Conservation (phyloP, 2,797 vertebrate species). For the Nasua narica region DNA sequence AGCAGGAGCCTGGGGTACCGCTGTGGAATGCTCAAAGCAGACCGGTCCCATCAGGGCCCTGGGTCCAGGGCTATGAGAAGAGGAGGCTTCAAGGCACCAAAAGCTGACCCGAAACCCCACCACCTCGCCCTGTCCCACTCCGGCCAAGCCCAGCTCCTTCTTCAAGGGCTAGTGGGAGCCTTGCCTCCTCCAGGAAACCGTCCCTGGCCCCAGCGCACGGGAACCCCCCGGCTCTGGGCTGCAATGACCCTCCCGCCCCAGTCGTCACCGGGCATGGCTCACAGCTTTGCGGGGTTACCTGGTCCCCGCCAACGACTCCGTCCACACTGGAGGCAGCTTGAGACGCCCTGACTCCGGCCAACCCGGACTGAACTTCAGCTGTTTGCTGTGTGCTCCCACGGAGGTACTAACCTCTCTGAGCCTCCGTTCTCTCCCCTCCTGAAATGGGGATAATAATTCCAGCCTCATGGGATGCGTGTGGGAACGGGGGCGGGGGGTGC, state of each 20-base stretch:
- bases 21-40: rapidly evolving
- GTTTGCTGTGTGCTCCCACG: neutral
- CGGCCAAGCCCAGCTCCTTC: neutral
- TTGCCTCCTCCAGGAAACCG: neutral
- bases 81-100: too few relatives aligned
- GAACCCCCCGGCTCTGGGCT: neutral
- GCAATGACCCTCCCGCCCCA: rapidly evolving
- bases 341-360: neutral
- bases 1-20: neutral
- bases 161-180: neutral
- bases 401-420: neutral
- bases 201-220: too few relatives aligned
- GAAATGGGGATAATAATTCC: neutral
- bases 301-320: rapidly evolving
- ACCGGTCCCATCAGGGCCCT: rapidly evolving
- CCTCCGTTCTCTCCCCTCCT: neutral
- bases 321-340: neutral
- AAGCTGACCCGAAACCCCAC: rapidly evolving
- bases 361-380: neutral
- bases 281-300: rapidly evolving
- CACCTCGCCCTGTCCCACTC: neutral
- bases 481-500: rapidly evolving
- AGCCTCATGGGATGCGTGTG: neutral
- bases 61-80: neutral
- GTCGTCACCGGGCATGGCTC: rapidly evolving